Conservation (phyloP, 2,888 invertebrate genomes). For the Galerucella pusilla region DNA sequence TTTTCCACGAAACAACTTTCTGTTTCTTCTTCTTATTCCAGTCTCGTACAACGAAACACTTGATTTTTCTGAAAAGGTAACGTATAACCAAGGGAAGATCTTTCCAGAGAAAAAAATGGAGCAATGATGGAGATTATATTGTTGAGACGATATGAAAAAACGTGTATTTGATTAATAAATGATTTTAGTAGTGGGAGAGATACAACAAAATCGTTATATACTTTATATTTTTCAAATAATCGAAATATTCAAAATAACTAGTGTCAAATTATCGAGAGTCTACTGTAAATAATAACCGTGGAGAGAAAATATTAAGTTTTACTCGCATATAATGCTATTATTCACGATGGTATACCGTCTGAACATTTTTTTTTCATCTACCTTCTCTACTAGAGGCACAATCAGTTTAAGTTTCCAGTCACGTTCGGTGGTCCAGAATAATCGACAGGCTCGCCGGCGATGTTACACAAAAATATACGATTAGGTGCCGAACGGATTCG, state of each 20-base stretch:
- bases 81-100: neutral
- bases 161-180: constrained; percentile 65
- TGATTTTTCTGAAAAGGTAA: constrained; percentile 17
- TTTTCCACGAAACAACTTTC: constrained; percentile 9
- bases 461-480: constrained; percentile 58
- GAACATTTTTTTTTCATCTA: neutral
- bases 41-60: constrained; percentile 6
- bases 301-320: too few relatives aligned
- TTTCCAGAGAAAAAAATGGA: constrained; percentile 19
- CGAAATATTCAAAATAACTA: too few relatives aligned
- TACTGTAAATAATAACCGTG: too few relatives aligned
- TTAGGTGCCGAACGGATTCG: constrained; percentile 45
- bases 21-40: constrained; percentile 14
- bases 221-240: neutral
- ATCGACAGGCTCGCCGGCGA: constrained; percentile 62
- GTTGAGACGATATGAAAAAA: constrained; percentile 63
- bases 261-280: too few relatives aligned
- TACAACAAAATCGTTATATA: neutral
- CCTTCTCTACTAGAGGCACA: neutral
- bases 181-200: neutral
- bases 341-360: too few relatives aligned
- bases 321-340: too few relatives aligned
- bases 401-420: constrained; percentile 57
- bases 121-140: constrained; percentile 60
- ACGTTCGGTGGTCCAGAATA: constrained; percentile 64